Percentiles rank a stretch among this genome's conserved stretches.
These are phyloP conservation scores for Cyclina sinensis DNA, from an alignment of 1,140 invertebrate genomes.

Conservation along the genomic window DNA sequence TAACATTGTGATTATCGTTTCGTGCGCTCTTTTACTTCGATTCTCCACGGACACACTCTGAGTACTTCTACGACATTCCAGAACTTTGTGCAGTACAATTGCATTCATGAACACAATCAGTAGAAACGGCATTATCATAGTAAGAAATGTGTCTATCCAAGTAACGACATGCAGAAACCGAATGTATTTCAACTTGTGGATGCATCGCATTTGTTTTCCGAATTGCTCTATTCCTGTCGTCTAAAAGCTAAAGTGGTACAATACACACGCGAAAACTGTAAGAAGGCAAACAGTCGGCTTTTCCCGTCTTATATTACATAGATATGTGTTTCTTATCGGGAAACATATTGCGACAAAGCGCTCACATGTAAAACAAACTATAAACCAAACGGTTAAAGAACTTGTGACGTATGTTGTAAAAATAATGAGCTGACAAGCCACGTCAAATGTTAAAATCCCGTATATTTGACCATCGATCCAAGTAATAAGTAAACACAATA, in stretches of 20 bases:
- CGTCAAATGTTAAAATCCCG: not conserved
- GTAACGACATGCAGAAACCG: slow-evolving; percentile 87
- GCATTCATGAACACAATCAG: slow-evolving; percentile 88
- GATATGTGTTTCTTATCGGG: slow-evolving; percentile 74
- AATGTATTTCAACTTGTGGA: slow-evolving; percentile 34
- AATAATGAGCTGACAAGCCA: slow-evolving; percentile 76
- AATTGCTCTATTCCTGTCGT: slow-evolving; percentile 27
- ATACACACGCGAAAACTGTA: slow-evolving; percentile 62
- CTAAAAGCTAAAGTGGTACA: slow-evolving; percentile 71
- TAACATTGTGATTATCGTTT: not conserved
- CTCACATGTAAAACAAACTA: slow-evolving; percentile 84
- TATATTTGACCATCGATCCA: slow-evolving; percentile 48
- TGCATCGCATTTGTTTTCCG: slow-evolving; percentile 4
- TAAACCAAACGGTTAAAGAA: slow-evolving; percentile 83
- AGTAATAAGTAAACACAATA: slow-evolving; percentile 18
- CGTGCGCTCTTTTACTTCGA: not conserved
- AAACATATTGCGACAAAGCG: slow-evolving; percentile 80
- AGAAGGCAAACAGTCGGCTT: slow-evolving; percentile 10
- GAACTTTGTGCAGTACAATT: not conserved
- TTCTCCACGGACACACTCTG: not conserved
- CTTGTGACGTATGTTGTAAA: slow-evolving; percentile 77
- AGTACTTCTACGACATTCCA: not conserved
- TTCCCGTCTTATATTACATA: slow-evolving; percentile 76
- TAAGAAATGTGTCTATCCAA: slow-evolving; percentile 88
- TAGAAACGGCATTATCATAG: slow-evolving; percentile 87